phyloP scores from a whole-genome alignment of 2,888 invertebrate genomes.

The Drosophila trichaetosa region DNA sequence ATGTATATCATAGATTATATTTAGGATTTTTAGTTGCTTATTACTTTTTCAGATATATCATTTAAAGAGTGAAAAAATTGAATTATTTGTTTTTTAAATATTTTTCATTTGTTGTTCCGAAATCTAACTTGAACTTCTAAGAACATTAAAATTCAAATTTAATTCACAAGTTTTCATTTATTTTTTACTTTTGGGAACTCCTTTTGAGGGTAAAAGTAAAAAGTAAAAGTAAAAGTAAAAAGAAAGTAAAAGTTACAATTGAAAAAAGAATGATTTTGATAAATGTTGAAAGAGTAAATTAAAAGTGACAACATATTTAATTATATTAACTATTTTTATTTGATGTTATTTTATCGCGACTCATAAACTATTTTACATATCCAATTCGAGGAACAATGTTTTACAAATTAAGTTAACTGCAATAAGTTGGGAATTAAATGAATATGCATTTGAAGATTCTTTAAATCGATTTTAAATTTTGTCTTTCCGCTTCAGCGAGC shows the following conservation, averaged over 20 bases:
- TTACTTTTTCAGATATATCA: background rate
- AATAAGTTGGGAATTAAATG: background rate
- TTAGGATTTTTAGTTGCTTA: background rate
- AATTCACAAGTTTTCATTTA: background rate
- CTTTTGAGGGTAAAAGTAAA: background rate
- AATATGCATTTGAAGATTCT: background rate
- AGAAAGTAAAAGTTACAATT: background rate
- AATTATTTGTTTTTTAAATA: no score
- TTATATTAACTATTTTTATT: no score
- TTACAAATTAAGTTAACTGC: background rate
- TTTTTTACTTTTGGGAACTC: background rate
- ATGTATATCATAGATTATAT: accelerated
- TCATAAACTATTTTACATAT: background rate
- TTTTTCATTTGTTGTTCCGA: background rate
- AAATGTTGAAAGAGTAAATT: background rate
- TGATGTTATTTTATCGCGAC: background rate
- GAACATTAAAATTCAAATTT: no score
- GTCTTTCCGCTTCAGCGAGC: background rate
- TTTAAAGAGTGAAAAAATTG: background rate
- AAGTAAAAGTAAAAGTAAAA: background rate
- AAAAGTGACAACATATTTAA: no score
- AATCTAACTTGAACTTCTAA: background rate
- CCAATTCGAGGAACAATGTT: no score
- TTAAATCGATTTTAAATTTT: background rate
- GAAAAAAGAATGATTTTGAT: background rate